phyloP scores from a whole-genome alignment of 2,888 invertebrate genomes.

The Lithophane leautieri region DNA sequence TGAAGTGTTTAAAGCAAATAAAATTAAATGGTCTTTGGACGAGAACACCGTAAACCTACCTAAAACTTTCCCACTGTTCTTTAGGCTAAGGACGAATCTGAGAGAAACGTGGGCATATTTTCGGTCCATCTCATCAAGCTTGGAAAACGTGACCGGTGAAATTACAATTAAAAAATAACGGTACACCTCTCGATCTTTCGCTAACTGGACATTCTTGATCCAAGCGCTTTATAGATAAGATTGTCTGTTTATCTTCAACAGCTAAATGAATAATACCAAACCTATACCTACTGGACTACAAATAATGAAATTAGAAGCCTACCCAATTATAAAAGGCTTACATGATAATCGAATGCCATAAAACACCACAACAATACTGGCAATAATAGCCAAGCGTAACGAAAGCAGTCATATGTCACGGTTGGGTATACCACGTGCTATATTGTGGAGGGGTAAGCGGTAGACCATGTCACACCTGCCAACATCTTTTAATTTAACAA shows the following conservation, averaged over 20 bases:
- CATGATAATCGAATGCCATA: not conserved
- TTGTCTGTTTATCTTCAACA: not conserved
- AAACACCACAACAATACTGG: not conserved
- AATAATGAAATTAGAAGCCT: not conserved
- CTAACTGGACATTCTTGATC: too few species aligned
- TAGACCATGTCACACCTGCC: constrained; percentile 64
- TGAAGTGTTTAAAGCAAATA: not conserved
- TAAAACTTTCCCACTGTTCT: not conserved
- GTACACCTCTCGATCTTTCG: too few species aligned
- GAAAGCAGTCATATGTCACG: constrained; percentile 66
- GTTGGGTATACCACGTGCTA: constrained; percentile 72
- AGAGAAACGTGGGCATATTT: not conserved
- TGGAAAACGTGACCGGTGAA: too few species aligned
- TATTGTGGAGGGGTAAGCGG: constrained; percentile 63
- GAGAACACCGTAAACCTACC: not conserved
- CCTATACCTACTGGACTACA: too few species aligned
- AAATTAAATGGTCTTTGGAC: not conserved
- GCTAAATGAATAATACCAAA: too few species aligned
- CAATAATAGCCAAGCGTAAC: constrained; percentile 25
- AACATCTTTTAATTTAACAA: constrained; percentile 35
- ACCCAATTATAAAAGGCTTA: not conserved
- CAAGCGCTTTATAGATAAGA: not conserved
- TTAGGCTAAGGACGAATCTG: not conserved
- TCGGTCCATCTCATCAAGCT: not conserved
- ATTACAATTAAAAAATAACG: too few species aligned